phyloP scores from a whole-genome alignment of 2,797 vertebrate species.

The Lateolabrax maculatus region DNA sequence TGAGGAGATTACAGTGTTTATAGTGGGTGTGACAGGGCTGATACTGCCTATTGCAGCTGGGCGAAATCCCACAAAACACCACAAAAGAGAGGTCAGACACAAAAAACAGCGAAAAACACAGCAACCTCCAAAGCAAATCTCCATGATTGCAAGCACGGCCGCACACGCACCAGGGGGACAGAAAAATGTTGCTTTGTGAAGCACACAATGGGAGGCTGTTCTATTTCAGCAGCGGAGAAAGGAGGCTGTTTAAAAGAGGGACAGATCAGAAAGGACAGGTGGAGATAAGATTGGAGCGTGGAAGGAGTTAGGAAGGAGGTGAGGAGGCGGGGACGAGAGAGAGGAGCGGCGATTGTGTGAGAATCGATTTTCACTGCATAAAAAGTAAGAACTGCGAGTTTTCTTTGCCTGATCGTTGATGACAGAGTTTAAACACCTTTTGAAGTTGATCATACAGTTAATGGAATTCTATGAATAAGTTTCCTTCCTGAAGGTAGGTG shows the following conservation, averaged over 20 bases:
- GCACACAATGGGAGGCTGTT: conserved; percentile 55
- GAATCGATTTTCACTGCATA: conserved; percentile 39
- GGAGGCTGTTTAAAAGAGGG: conserved; percentile 46
- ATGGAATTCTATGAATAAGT: too few relatives aligned
- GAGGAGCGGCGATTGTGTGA: background rate
- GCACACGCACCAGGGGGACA: background rate
- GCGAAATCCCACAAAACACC: conserved; percentile 33
- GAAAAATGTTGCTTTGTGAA: conserved; percentile 46
- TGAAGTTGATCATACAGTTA: background rate
- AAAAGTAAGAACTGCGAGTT: conserved; percentile 1
- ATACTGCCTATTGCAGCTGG: conserved; percentile 36
- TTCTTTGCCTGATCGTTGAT: conserved; percentile 19
- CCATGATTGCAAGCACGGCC: background rate
- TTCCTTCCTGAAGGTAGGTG: too few relatives aligned
- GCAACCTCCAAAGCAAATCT: conserved; percentile 18
- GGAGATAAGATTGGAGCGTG: conserved; percentile 58
- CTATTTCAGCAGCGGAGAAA: conserved; percentile 42
- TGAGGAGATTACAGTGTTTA: conserved; percentile 59
- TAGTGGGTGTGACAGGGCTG: conserved; percentile 32
- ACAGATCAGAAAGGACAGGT: conserved; percentile 49
- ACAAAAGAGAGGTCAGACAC: conserved; percentile 48
- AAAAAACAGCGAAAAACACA: conserved; percentile 31
- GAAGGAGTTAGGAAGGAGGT: conserved; percentile 21
- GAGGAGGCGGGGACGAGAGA: conserved; percentile 4
- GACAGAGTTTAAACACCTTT: conserved; percentile 9